Base-by-base conservation (phyloP, 2,113 vertebrate species). In the Aldabrachelys gigantea region DNA sequence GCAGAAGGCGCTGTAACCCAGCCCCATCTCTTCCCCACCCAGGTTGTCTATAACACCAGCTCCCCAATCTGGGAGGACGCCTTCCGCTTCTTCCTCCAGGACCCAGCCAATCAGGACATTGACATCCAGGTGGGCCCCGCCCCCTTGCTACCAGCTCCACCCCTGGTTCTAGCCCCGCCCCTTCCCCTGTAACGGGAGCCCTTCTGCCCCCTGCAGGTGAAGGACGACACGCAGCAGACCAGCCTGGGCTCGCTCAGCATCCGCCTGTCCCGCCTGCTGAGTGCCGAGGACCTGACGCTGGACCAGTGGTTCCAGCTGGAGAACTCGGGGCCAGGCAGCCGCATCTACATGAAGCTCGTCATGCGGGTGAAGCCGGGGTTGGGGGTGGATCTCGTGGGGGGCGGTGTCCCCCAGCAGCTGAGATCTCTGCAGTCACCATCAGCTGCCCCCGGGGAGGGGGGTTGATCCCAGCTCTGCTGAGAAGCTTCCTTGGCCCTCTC, bases 251-350 rank as follows among this genome's bases (percentile, higher is more conserved):
- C 96, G 2, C 92, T 99, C 90, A 98, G 98, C 14, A 96, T 99
- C 92, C 98, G 98, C 24, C 96, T 99, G 92, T 92, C 91, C 56
- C 98, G 98, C n/a, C 91, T 99, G 82, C 97, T 99, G 44, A 97
- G 91, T 2, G 96, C 97, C n/a, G 93, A 98, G 2, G 98, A 98
- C 41, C 98, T 99, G 90, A 98, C 97, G 59, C 95, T 99, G 98
- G 99, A 99, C 89, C 99, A 99, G 95, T 99, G 99, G 98, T 99
- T 99, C 96, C 99, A 98, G 89, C 98, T 99, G 89, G 98, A 98
- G 78, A 97, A 97, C 90, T 99, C 99, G 13, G 98, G 98, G 56
- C 96, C 97, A 5, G 98, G 98, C 94, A 99, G 99, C 93, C 98
- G 99, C 72, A 98, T 99, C 92, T 99, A 98, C 93, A 92, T 99